Evolutionary conservation across 92 coral and sea anemone genomes (phyloP), one percentile per base, ranked within the genome.

Genomic region (Palythoa heliodiscus): DNA sequence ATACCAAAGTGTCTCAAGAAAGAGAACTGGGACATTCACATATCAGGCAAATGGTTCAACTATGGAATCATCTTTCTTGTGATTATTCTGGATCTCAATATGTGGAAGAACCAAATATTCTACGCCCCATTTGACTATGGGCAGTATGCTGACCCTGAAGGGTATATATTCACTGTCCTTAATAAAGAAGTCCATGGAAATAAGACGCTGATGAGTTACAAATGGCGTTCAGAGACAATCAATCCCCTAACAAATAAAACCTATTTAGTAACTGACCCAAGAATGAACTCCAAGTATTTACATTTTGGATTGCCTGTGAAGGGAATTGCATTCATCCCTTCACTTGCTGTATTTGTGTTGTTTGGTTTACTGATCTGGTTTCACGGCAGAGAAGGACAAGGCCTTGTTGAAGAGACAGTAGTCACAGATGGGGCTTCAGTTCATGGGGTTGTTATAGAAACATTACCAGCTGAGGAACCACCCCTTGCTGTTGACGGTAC

Each of bases 61-160:
- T 96, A 94, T 82, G 99, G 99, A 3, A 89, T 96, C 5, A 96
- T 96, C 40, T 90, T 96, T 87, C 91, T 96, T 23, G 99, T 96
- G 20, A 96, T 96, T 66, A 96, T 96, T 52, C 93, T 96, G 7
- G 99, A 96, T 84, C 74, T 96, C 50, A 96, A 96, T 86, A 96
- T 96, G 99, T 96, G 99, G 99, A 96, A 96, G 75, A 96, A 96
- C 84, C 99, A 96, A 78, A 96, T 96, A 55, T 96, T 96, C 87
- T 96, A 96, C 77, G 88, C 89, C 35, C 99, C 99, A 15, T 96
- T 91, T 82, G 87, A 85, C 52, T 96, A 92, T 67, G 99, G 99
- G n/a, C 99, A 96, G 77, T 96, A 96, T 82, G 88, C 98, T 5
- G 88, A 82, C 82, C 64, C 95, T 3, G 74, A 60, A 2, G 93